Conservation (phyloP, 2,113 vertebrate genomes). For the Rostratula benghalensis region DNA sequence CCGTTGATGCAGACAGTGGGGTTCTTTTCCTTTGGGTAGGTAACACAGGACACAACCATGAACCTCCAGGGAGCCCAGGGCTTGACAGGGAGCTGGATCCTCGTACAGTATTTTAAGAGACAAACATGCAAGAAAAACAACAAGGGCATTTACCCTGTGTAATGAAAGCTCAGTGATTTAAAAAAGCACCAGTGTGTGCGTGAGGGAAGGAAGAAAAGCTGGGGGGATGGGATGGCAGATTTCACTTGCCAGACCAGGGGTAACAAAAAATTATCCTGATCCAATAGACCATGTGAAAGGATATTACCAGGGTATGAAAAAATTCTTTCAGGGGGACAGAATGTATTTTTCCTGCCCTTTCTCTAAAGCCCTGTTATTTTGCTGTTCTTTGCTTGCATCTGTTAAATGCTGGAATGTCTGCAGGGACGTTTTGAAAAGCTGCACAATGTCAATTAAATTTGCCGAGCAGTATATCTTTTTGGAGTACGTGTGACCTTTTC, state of each 20-base stretch:
- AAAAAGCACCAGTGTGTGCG: neutral
- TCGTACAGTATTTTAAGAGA: neutral
- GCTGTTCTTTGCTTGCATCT: constrained; percentile 62
- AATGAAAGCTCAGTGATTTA: constrained; percentile 40
- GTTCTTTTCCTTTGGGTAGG: neutral
- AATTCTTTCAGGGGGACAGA: neutral
- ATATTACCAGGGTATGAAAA: constrained; percentile 48
- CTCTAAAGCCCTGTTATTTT: constrained; percentile 57
- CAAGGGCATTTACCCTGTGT: neutral
- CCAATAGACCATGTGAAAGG: constrained; percentile 17
- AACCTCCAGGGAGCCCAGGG: neutral
- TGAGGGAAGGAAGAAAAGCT: neutral
- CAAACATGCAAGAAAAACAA: neutral
- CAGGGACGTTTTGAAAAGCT: constrained; percentile 72
- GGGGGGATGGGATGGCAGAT: neutral
- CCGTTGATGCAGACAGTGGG: neutral
- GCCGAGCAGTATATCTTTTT: constrained; percentile 78
- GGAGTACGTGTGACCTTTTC: constrained; percentile 82
- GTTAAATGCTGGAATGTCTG: constrained; percentile 74
- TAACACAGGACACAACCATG: neutral
- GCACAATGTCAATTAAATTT: constrained; percentile 80
- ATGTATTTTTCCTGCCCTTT: constrained; percentile 22
- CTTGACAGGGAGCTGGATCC: neutral
- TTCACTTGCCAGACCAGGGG: neutral
- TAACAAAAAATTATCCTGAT: constrained; percentile 43